A percentile compares a stretch with the other conserved stretches of the same genome.
Evolutionary conservation across 2,113 vertebrate genomes (phyloP).

Genomic region (Telmatochromis brichardi): DNA sequence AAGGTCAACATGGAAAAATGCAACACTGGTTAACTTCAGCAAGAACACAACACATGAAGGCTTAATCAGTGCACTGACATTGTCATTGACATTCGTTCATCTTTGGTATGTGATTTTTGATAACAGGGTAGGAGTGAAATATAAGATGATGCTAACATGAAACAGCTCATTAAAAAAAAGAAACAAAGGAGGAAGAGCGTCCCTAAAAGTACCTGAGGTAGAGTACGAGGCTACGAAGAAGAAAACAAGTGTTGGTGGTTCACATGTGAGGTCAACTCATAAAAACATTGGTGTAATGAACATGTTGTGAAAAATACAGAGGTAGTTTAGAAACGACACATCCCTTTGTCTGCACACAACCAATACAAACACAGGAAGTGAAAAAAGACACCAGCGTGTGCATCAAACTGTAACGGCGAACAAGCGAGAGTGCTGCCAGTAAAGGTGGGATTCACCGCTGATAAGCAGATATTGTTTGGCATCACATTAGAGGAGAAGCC

Average conservation of each 20-base stretch:
- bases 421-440: neutral
- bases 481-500: constrained; percentile 3
- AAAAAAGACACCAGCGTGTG: constrained; percentile 4
- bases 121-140: constrained; percentile 26
- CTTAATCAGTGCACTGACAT: neutral
- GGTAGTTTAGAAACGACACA: constrained; percentile 90
- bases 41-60: neutral
- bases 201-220: constrained; percentile 25
- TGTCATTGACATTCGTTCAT: constrained; percentile 40
- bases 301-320: constrained; percentile 74
- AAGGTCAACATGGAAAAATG: constrained; percentile 15
- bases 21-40: constrained; percentile 8
- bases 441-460: neutral
- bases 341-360: constrained; percentile 46
- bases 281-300: constrained; percentile 52
- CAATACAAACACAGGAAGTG: constrained; percentile 1
- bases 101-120: constrained; percentile 18
- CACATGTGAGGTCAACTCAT: neutral
- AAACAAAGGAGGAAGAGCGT: neutral
- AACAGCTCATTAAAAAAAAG: neutral
- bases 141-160: neutral
- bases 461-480: neutral
- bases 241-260: neutral
- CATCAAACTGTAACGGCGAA: neutral
- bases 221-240: constrained; percentile 9